Base-by-base conservation (phyloP, 2,888 invertebrate species). In the Lycocerus yunnanus region DNA sequence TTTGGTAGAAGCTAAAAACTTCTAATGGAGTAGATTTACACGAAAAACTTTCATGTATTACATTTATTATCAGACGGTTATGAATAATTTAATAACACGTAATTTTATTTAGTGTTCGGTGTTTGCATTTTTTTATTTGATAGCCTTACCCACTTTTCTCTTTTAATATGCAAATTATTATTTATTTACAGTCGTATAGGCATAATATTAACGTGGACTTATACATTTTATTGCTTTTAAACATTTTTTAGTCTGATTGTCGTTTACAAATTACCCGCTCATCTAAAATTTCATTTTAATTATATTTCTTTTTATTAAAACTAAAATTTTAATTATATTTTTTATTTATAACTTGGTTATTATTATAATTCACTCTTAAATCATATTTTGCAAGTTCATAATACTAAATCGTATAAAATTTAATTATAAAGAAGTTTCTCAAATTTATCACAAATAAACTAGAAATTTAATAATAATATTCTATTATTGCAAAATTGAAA, bases 1-100 rank as follows among this genome's bases (percentile, higher is more conserved):
- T 67, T 63, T 75, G 69, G 73, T 73, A 70, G 68, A 67, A 68
- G 75, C 70, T 75, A 75, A 75, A 75, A 75, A 75, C 70, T 75
- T 75, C 72, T 75, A 75, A 75, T 75, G 75, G 75, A 61, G 60
- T 69, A 68, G 72, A 73, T 75, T 72, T 75, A 75, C 73, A 15
- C 66, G 75, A n/a, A 69, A 72, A 75, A 73, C 75, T 75, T 73
- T 75, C 73, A 65, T 73, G 69, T 73, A 73, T 66, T 72, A 68
- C 70, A 72, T 70, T 75, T 75, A 72, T 73, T 73, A 75, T 73
- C 72, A 72, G 67, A 67, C 72, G 63, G 72, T 72, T 67, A 70
- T 73, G 75, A 75, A 75, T 75, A 75, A 75, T 16, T 75, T 75
- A 75, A 43, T 65, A 71, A 74, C 68, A 68, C 65, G 66, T 71